A percentile compares a stretch with the other conserved stretches of the same genome.
These are phyloP conservation scores for Pleuronectes platessa DNA, from an alignment of 2,113 vertebrate species.

Conservation along the genomic window DNA sequence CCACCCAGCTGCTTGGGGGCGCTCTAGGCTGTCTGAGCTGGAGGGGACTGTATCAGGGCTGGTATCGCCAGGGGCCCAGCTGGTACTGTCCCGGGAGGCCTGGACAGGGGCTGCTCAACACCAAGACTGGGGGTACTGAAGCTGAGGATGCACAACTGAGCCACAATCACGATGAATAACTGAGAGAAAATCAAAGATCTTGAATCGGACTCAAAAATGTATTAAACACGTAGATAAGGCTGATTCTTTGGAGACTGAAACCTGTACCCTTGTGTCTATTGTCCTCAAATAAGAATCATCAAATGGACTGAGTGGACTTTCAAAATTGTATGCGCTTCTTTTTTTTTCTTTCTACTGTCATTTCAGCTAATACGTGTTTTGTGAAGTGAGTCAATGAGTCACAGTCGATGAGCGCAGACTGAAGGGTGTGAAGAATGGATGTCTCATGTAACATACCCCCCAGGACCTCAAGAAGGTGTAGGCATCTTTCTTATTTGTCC, in stretches of 20 bases:
- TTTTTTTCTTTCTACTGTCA: not conserved
- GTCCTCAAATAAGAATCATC: not conserved
- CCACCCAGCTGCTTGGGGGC: conserved; percentile 87
- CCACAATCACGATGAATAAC: conserved; percentile 17
- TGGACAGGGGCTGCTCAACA: conserved; percentile 85
- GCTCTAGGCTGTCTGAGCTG: conserved; percentile 89
- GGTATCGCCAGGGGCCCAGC: conserved; percentile 84
- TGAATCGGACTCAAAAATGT: not conserved
- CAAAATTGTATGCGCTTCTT: not conserved
- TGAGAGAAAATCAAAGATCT: not conserved
- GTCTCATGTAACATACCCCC: no score
- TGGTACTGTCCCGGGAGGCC: conserved; percentile 89
- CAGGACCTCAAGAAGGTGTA: no score
- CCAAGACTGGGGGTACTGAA: conserved; percentile 52
- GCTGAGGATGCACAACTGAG: conserved; percentile 6
- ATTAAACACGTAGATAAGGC: not conserved
- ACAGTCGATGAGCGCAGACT: no score
- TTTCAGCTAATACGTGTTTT: not conserved
- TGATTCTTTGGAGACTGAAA: not conserved
- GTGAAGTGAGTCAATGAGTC: no score
- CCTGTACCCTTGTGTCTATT: not conserved
- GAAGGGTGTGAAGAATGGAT: no score
- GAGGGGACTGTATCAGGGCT: conserved; percentile 90
- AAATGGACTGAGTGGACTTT: not conserved
- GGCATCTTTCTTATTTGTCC: no score